Evolutionary conservation across 1,140 invertebrate species (phyloP).

Genomic region (Macrobrachium rosenbergii): DNA sequence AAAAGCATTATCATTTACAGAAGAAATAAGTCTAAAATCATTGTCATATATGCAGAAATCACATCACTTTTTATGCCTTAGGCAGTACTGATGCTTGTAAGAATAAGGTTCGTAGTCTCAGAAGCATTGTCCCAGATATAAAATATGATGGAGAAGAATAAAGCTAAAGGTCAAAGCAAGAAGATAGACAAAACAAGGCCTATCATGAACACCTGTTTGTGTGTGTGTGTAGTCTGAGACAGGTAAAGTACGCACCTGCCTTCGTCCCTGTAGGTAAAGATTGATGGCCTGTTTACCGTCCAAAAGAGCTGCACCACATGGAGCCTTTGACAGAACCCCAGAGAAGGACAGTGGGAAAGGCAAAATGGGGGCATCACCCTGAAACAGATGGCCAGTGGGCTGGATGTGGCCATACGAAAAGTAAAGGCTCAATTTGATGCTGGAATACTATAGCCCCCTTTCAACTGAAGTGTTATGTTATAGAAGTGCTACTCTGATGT

Average conservation of each 20-base stretch:
- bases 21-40: no score
- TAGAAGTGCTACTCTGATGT: background rate
- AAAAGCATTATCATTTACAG: no score
- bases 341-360: conserved; percentile 50
- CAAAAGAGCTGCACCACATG: conserved; percentile 45
- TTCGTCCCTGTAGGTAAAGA: conserved; percentile 52
- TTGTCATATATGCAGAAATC: no score
- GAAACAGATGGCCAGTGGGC: conserved; percentile 46
- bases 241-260: conserved; percentile 45
- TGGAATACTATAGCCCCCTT: no score
- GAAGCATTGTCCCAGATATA: no score
- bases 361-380: conserved; percentile 39
- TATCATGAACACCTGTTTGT: no score
- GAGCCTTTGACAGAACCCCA: conserved; percentile 44
- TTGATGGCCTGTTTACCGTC: conserved; percentile 41
- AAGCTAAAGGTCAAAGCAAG: background rate
- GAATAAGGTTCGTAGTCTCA: no score
- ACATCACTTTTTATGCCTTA: no score
- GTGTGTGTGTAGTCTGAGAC: background rate
- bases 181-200: background rate
- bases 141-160: no score
- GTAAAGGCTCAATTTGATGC: conserved; percentile 18
- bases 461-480: conserved; percentile 6
- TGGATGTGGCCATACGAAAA: conserved; percentile 17
- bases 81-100: no score